Evolutionary conservation across 2,113 vertebrate species (phyloP), one percentile per base, ranked within the genome.

Genomic region (Acinonyx jubatus): DNA sequence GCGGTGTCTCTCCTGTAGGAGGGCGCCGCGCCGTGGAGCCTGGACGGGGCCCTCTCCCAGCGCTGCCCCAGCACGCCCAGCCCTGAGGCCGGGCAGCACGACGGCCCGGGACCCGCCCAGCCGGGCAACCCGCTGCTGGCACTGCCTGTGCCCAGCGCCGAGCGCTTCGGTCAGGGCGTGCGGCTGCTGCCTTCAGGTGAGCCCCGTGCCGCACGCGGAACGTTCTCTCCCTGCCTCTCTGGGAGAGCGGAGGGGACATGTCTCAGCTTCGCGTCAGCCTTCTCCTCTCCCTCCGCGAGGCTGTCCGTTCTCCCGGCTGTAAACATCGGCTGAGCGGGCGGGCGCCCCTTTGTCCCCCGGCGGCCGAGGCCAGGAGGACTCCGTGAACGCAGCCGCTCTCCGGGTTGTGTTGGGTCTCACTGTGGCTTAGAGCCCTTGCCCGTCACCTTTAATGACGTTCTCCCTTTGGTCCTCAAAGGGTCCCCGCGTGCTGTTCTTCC

Each of bases 151-250:
- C 99, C 99, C 1, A 98, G 85, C 14, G 48, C 98, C 18, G 98
- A 99, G 55, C 98, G 97, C 3, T 96, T 99, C 23, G 97, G 97
- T 71, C 98, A 98, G 36, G 98, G 98, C 0, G 98, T 99, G 21
- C 99, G 99, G 95, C 99, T 99, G 80, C 99, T 99, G 99, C 99
- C 99, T 85, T 99, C 99, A 99, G 99, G 99, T 99, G 96, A 87
- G 98, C 98, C 90, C 79, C 0, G 6, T 0, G 4, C 23, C 0
- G 0, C 31, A 11, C 25, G 15, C 10, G 18, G 16, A 48, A 2
- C 0, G 0, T 0, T 16, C 11, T 2, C n/a, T 16, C 15, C 36
- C 36, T 83, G 41, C 63, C 48, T 7, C 48, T 11, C 13, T 31
- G 18, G 61, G 12, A 14, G 78, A 45, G 2, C 3, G 13, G 15